These are phyloP conservation scores for Cossypha dichroa DNA, from an alignment of 2,797 vertebrate species.

Conservation along the genomic window DNA sequence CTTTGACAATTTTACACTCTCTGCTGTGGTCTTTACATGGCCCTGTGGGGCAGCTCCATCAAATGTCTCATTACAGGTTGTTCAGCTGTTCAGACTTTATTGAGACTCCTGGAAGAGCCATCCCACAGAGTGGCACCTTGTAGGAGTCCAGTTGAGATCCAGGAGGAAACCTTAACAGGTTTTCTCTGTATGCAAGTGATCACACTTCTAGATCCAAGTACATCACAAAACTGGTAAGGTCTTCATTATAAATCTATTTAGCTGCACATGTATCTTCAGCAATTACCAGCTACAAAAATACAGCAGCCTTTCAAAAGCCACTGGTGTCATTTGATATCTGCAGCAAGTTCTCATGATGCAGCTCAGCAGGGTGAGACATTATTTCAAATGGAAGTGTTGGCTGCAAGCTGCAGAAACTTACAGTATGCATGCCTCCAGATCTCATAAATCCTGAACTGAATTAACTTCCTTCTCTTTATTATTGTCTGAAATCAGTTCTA, in stretches of 20 bases:
- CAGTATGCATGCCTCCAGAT: neutral
- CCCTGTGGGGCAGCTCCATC: slow-evolving; percentile 25
- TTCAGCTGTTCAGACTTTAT: slow-evolving; percentile 34
- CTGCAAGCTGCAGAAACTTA: slow-evolving; percentile 15
- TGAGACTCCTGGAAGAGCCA: slow-evolving; percentile 3
- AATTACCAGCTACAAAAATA: slow-evolving; percentile 8
- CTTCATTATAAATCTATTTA: slow-evolving; percentile 3
- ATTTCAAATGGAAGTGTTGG: slow-evolving; percentile 49
- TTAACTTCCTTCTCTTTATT: slow-evolving; percentile 1
- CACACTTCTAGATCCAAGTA: neutral
- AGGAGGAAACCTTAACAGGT: neutral
- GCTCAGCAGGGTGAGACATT: slow-evolving; percentile 43
- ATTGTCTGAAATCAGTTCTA: neutral
- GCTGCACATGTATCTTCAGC: neutral
- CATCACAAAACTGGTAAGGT: neutral
- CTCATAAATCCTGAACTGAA: neutral
- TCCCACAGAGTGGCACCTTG: neutral
- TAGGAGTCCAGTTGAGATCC: slow-evolving; percentile 4
- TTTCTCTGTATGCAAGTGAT: neutral
- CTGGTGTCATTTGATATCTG: neutral
- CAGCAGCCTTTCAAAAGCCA: neutral
- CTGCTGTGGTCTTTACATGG: slow-evolving; percentile 27
- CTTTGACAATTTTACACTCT: slow-evolving; percentile 48
- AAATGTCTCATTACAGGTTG: slow-evolving; percentile 47
- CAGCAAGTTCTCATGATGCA: slow-evolving; percentile 39